Conservation (phyloP, 2,797 vertebrate genomes). For the Sebastes nivosus region DNA sequence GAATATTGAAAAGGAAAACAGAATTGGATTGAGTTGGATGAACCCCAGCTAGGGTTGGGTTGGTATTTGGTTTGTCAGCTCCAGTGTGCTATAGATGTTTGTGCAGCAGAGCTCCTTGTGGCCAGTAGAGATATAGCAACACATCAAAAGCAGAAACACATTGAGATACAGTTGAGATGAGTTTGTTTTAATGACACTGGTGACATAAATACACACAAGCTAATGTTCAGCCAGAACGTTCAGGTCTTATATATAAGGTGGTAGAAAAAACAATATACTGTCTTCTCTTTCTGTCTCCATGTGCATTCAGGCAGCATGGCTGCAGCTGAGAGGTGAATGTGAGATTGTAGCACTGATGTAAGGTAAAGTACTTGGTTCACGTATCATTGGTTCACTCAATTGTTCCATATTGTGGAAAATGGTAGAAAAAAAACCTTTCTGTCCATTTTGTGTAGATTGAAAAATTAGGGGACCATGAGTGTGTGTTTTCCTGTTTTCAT, state of each 20-base stretch:
- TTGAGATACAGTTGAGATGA: background rate
- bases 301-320: background rate
- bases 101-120: conserved; percentile 9
- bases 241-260: background rate
- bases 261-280: background rate
- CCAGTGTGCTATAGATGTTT: background rate
- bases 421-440: background rate
- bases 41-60: background rate
- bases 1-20: background rate
- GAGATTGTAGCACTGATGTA: background rate
- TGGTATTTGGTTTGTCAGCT: background rate
- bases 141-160: background rate
- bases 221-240: background rate
- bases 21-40: background rate
- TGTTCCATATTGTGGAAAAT: background rate
- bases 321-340: background rate
- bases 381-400: background rate
- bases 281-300: background rate
- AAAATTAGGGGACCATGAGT: background rate
- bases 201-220: background rate
- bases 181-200: background rate
- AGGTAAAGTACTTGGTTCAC: background rate
- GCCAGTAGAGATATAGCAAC: background rate
- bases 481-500: background rate
- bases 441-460: background rate